Conservation (phyloP, 2,797 vertebrate genomes). For the Crocidura indochinensis region DNA sequence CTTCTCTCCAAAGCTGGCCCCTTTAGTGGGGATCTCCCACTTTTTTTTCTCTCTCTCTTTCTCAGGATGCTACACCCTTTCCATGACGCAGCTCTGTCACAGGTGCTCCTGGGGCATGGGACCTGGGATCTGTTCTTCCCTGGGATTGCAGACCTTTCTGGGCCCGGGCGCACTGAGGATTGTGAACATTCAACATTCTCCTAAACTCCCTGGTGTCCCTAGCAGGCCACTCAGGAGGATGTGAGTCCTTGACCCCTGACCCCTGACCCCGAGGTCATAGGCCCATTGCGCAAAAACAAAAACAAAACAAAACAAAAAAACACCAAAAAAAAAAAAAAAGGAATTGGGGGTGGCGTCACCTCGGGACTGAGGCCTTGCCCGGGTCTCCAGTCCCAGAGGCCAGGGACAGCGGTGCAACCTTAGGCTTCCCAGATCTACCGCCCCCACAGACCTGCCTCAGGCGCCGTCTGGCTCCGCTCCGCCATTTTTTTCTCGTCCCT, state of each 20-base stretch:
- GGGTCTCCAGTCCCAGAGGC: constrained; percentile 12
- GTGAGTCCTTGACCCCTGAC: constrained; percentile 44
- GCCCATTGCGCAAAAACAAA: not conserved
- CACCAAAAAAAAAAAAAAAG: too few species aligned
- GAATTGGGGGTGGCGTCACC: not conserved
- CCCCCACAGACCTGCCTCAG: constrained; percentile 90
- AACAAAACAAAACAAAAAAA: too few species aligned
- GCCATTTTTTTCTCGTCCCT: constrained; percentile 91
- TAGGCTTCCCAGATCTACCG: not conserved
- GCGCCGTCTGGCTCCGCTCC: constrained; percentile 90
- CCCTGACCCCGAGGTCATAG: constrained; percentile 60
- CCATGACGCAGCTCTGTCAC: constrained; percentile 6
- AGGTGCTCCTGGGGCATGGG: not conserved
- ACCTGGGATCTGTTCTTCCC: not conserved
- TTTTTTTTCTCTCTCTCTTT: too few species aligned
- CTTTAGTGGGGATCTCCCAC: not conserved
- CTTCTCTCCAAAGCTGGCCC: not conserved
- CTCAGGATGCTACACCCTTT: not conserved
- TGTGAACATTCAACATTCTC: constrained; percentile 30
- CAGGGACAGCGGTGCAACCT: constrained; percentile 15
- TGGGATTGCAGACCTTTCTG: not conserved
- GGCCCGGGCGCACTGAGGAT: not conserved
- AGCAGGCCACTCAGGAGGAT: not conserved
- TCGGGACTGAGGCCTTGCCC: not conserved
- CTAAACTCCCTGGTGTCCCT: not conserved